Conservation (phyloP, 2,113 vertebrate genomes). For the Notarius lentiginosus region DNA sequence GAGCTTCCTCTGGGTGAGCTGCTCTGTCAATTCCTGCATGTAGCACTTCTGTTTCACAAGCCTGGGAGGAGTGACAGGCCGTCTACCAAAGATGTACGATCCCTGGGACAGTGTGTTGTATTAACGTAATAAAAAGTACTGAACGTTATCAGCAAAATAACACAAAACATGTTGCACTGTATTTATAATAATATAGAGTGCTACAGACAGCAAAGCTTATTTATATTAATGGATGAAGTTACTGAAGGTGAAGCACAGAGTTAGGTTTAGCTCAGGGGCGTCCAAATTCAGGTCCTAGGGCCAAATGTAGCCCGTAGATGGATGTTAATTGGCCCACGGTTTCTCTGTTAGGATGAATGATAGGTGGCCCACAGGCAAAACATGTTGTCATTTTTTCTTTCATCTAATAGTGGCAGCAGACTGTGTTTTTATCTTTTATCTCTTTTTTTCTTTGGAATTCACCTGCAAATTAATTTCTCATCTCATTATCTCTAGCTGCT, state of each 20-base stretch:
- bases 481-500: too few relatives aligned
- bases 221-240: background rate
- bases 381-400: background rate
- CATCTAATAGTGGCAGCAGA: background rate
- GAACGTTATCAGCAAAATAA: background rate
- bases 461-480: background rate
- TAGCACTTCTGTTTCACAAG: slow-evolving; percentile 68
- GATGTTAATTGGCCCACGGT: background rate
- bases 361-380: background rate
- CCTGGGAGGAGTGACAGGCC: slow-evolving; percentile 69
- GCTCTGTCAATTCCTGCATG: slow-evolving; percentile 68
- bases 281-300: background rate
- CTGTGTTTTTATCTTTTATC: background rate
- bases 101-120: slow-evolving; percentile 58
- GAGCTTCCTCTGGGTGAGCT: slow-evolving; percentile 62
- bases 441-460: background rate
- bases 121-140: background rate
- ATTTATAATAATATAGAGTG: background rate
- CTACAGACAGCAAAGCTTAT: background rate
- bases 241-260: background rate
- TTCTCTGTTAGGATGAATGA: background rate
- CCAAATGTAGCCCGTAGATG: background rate
- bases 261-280: background rate
- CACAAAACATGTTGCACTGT: background rate
- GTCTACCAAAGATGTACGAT: slow-evolving; percentile 74